Evolutionary conservation across 23 tunicate genomes (phyloP), one percentile per base, ranked within the genome.

Genomic region (Halocynthia roretzi): DNA sequence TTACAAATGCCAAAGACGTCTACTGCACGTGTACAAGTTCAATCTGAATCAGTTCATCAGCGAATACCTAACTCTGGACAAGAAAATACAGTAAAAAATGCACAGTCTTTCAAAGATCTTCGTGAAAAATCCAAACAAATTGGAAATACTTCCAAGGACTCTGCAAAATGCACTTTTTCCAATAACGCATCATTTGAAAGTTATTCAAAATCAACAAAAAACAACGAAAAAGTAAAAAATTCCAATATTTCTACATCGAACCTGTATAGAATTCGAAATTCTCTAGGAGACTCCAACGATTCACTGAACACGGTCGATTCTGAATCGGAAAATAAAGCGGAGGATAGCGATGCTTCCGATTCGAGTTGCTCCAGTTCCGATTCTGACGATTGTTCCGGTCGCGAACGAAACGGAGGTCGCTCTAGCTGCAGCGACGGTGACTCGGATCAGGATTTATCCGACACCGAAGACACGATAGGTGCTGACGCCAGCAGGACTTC

Each of bases 191-290:
- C 19, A 8, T 20, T 8, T 10, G 31, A 65, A 15, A 40, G 31
- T 20, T 48, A 65, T 9, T 65, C 70, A 0, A 20, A 11, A 20
- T 65, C 31, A 9, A 8, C 14, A 9, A 48, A 65, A 65, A 9
- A 11, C 10, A 40, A 48, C 17, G 31, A 65, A 15, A 65, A 65
- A 65, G 9, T 48, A 8, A 65, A 11, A 11, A 40, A 65, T 11
- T 65, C 70, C 10, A 65, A 65, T 20, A 40, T 65, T 15, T 15
- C 70, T 48, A 15, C 10, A 20, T 65, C 70, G 10, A 65, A 65
- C 19, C 19, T 65, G 9, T 65, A 65, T 65, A 11, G 70, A 65
- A 65, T 65, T 48, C 70, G 70, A 65, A 65, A 65, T 8, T 65
- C 70, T 9, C 10, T 65, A 20, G 70, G 70, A 15, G 70, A 48